Evolutionary conservation across 2,888 invertebrate genomes (phyloP).

Genomic region (Scotopteryx bipunctaria): DNA sequence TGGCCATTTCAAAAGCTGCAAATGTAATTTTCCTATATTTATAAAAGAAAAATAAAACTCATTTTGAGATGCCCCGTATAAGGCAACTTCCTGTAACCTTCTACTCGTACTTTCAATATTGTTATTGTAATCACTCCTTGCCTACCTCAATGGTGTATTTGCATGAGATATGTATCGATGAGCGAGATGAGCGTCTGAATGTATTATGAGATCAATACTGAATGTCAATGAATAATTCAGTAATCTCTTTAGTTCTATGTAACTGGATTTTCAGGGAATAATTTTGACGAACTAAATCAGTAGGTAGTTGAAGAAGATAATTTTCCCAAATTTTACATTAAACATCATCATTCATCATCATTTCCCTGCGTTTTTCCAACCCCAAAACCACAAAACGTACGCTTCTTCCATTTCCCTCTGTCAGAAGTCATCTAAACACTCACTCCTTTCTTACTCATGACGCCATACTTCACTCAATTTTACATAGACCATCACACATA

Average conservation of each 20-base stretch:
- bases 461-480: too few species aligned
- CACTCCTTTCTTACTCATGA: too few species aligned
- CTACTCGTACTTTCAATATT: conserved; percentile 43
- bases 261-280: conserved; percentile 14
- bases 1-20: background rate
- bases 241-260: conserved; percentile 3
- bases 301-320: background rate
- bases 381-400: too few species aligned
- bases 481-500: too few species aligned
- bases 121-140: conserved; percentile 46
- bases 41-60: conserved; percentile 21
- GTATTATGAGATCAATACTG: conserved; percentile 20
- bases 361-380: too few species aligned
- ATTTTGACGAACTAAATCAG: conserved; percentile 2
- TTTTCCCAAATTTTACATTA: too few species aligned
- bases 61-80: conserved; percentile 32
- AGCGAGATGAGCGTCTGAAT: conserved; percentile 12
- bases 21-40: conserved; percentile 14
- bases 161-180: conserved; percentile 29
- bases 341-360: too few species aligned
- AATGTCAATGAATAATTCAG: conserved; percentile 28
- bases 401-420: too few species aligned
- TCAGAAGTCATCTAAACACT: too few species aligned
- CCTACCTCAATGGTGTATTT: conserved; percentile 38
- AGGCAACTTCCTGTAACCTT: conserved; percentile 45